A percentile compares a stretch with the other conserved stretches of the same genome.
Evolutionary conservation across 2,888 invertebrate genomes (phyloP).

Genomic region (Leucophora obtusa): DNA sequence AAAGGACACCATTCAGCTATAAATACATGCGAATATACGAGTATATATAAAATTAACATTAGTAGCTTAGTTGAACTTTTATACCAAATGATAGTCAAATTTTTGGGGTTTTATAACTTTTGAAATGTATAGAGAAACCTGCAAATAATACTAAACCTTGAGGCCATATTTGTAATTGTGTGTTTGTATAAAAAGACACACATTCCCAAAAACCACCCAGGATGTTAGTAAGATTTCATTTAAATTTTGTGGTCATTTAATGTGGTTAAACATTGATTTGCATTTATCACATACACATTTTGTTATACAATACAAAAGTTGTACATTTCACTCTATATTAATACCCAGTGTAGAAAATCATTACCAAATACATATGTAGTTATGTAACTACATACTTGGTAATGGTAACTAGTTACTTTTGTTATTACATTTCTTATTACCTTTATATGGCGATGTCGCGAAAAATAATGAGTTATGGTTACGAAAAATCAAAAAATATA

Average conservation of each 20-base stretch:
- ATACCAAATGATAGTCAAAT: neutral
- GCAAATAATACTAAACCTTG: neutral
- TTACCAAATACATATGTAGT: too few species aligned
- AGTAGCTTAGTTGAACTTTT: neutral
- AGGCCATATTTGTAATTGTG: neutral
- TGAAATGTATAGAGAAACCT: neutral
- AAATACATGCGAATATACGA: too few species aligned
- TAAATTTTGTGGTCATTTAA: constrained; percentile 69
- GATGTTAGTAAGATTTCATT: constrained; percentile 59
- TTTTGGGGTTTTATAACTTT: neutral
- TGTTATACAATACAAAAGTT: neutral
- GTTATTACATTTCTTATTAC: too few species aligned
- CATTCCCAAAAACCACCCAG: neutral
- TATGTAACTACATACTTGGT: too few species aligned
- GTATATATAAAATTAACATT: neutral
- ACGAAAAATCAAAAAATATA: too few species aligned
- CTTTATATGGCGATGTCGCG: too few species aligned
- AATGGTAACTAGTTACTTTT: too few species aligned
- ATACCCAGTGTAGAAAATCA: too few species aligned
- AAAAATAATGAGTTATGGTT: too few species aligned
- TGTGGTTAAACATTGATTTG: constrained; percentile 66
- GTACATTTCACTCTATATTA: too few species aligned
- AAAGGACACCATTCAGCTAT: neutral
- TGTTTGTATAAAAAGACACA: neutral
- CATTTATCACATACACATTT: neutral